Evolutionary conservation across 2,888 invertebrate genomes (phyloP), one percentile per base, ranked within the genome.

Genomic region (Aleiodes leptofemur): DNA sequence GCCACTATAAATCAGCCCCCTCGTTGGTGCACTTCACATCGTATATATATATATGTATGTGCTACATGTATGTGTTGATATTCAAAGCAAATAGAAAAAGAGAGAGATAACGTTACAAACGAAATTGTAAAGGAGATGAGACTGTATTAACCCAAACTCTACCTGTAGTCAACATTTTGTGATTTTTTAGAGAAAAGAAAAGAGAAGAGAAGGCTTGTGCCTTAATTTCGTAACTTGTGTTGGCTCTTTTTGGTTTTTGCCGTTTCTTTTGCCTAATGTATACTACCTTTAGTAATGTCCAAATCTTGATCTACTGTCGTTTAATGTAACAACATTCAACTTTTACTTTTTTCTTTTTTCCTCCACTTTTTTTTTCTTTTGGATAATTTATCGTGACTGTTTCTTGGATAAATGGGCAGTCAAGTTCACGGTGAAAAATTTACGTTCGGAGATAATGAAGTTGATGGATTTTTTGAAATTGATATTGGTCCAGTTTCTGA

Each of bases 1-100:
- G 86, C 84, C 82, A 81, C 83, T 80, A 86, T 86, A 86, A 86
- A 86, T 86, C 86, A 86, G 85, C 79, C 79, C 79, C 82, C 86
- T 85, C 82, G 86, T 86, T 86, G 85, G 83, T 61, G 55, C 55
- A 38, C 29, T 73, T 59, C 51, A 50, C 51, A 0, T 38, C 4
- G 31, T 50, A 34, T 69, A 55, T n/a, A 51, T 69, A 8, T 38
- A 8, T 38, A 7, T 38, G 3, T 3, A 38, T 8, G 8, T 38
- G 38, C 3, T 38, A 8, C 8, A 38, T 38, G 38, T 38, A 9
- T 43, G 59, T 61, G 53, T 53, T 56, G 51, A 50, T 14, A 23
- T 51, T 66, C 55, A 55, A 16, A 50, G 61, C 59, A 53, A 69
- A 50, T 59, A 57, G 66, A 5, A 57, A 70, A 70, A 59, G 69